Conservation (phyloP, 2,888 invertebrate genomes). For the Fabriciana adippe region DNA sequence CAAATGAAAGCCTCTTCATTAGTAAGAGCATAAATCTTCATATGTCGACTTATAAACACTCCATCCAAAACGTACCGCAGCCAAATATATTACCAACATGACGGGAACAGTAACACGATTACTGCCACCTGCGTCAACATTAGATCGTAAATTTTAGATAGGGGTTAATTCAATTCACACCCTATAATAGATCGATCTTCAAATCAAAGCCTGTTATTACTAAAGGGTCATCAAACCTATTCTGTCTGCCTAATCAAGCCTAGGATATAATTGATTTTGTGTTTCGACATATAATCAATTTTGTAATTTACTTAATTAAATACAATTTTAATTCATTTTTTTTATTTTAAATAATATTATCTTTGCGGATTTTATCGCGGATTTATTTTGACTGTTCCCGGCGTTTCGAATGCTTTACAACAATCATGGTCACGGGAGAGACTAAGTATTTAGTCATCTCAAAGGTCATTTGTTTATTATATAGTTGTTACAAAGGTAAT, state of each 20-base stretch:
- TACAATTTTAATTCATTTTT: too few relatives aligned
- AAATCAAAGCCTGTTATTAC: slow-evolving; percentile 4
- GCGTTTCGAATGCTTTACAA: too few relatives aligned
- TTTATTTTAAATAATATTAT: too few relatives aligned
- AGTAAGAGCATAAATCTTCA: slow-evolving; percentile 9
- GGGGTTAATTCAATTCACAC: slow-evolving; percentile 34
- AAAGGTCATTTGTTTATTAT: too few relatives aligned
- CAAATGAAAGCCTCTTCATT: slow-evolving; percentile 4
- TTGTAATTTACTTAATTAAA: too few relatives aligned
- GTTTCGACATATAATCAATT: too few relatives aligned
- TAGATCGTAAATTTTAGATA: slow-evolving; percentile 35
- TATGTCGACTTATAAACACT: slow-evolving; percentile 10
- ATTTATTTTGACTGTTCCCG: too few relatives aligned
- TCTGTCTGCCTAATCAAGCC: not conserved
- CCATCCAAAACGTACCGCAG: slow-evolving; percentile 10
- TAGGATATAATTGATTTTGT: not conserved
- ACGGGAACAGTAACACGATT: slow-evolving; percentile 29
- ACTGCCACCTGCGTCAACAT: slow-evolving; percentile 26
- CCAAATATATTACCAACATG: slow-evolving; percentile 27
- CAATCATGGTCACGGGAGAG: too few relatives aligned
- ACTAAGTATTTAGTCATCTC: too few relatives aligned
- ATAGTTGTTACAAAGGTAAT: too few relatives aligned
- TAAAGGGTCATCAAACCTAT: slow-evolving; percentile 5
- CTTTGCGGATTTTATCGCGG: too few relatives aligned
- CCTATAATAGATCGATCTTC: slow-evolving; percentile 24